Percentiles rank a stretch among this genome's conserved stretches.
Evolutionary conservation across 2,797 vertebrate genomes (phyloP).

Genomic region (Gobionotothen gibberifrons): DNA sequence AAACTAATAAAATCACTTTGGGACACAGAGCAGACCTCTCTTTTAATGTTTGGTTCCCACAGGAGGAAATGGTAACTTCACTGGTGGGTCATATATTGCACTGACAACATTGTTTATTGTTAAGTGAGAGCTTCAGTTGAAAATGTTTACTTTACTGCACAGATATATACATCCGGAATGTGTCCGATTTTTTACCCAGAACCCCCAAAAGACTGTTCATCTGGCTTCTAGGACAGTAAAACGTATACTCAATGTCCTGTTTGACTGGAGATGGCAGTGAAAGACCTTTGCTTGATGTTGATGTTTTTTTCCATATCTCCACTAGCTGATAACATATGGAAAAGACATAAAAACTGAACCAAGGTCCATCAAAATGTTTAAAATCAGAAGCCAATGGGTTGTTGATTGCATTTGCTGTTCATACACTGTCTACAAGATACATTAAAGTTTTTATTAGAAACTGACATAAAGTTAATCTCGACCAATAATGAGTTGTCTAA

Average conservation of each 20-base stretch:
- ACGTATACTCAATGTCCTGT: constrained; percentile 21
- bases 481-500: not conserved
- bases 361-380: constrained; percentile 4
- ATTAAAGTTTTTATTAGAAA: not conserved
- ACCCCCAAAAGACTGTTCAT: constrained; percentile 19
- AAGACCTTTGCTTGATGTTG: not conserved
- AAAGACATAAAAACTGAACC: not conserved
- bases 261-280: constrained; percentile 14
- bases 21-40: constrained; percentile 8
- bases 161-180: constrained; percentile 30
- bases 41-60: constrained; percentile 69
- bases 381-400: not conserved
- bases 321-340: not conserved
- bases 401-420: not conserved
- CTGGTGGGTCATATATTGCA: constrained; percentile 46
- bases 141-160: constrained; percentile 45
- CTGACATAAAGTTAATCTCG: not conserved
- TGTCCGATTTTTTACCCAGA: constrained; percentile 13
- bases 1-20: constrained; percentile 36
- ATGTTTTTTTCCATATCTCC: not conserved
- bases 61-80: constrained; percentile 51
- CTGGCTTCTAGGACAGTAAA: constrained; percentile 14
- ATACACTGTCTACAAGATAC: not conserved
- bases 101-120: constrained; percentile 54
- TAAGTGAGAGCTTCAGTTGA: constrained; percentile 31